Percentiles rank a stretch among this genome's conserved stretches.
Evolutionary conservation across 2,113 vertebrate species (phyloP).

Genomic region (Takifugu flavidus): DNA sequence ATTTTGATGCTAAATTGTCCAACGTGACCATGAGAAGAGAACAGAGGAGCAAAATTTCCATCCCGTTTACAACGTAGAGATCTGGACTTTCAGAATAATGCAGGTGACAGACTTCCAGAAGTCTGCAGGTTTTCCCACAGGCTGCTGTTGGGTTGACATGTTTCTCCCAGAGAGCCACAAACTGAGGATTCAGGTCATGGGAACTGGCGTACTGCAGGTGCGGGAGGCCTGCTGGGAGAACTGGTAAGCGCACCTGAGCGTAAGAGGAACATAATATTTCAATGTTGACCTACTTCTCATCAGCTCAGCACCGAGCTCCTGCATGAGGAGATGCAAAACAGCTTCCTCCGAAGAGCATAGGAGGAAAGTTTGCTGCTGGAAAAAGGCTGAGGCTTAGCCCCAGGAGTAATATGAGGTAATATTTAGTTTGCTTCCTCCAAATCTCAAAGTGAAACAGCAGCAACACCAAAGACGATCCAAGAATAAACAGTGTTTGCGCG

Average conservation of each 20-base stretch:
- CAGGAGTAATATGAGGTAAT: background rate
- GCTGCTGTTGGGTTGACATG: conserved; percentile 41
- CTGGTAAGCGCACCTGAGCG: conserved; percentile 11
- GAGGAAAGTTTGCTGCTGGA: conserved; percentile 12
- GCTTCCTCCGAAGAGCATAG: conserved; percentile 8
- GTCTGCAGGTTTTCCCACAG: conserved; percentile 29
- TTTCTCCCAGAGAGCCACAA: conserved; percentile 29
- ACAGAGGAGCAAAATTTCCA: too few species aligned
- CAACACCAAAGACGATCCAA: background rate
- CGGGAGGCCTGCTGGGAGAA: conserved; percentile 35
- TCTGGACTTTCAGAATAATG: conserved; percentile 11
- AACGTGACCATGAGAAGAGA: too few species aligned
- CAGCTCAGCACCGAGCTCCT: background rate
- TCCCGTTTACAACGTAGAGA: too few species aligned
- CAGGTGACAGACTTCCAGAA: conserved; percentile 40
- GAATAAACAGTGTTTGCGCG: background rate
- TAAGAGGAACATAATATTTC: conserved; percentile 24
- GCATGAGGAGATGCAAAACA: conserved; percentile 16
- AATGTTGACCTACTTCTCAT: conserved; percentile 53
- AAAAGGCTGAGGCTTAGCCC: background rate
- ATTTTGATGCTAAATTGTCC: too few species aligned
- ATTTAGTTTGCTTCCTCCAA: background rate
- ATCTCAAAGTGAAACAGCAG: background rate
- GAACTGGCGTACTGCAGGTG: conserved; percentile 30
- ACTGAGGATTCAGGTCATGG: conserved; percentile 39